These are phyloP conservation scores for Nesogale talazaci DNA, from an alignment of 2,113 vertebrate species.

Conservation along the genomic window DNA sequence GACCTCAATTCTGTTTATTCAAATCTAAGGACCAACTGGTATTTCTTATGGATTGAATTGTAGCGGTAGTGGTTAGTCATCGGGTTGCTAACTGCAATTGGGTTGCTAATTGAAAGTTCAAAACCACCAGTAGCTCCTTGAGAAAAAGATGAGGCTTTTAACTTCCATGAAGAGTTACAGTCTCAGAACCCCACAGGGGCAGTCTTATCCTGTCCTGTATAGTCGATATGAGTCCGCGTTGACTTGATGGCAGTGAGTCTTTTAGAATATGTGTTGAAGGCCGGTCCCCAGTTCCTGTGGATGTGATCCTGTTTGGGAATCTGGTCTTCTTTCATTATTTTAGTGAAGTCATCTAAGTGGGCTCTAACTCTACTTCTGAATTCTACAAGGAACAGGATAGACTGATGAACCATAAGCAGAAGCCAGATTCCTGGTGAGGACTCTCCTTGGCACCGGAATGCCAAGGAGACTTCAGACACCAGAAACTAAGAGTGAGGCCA, in stretches of 20 bases:
- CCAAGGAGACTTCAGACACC: background rate
- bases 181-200: too few species aligned
- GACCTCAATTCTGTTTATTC: background rate
- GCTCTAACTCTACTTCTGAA: background rate
- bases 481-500: background rate
- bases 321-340: background rate
- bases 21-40: conserved; percentile 43
- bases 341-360: background rate
- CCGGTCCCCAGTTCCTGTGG: background rate
- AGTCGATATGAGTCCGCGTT: too few species aligned
- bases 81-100: too few species aligned
- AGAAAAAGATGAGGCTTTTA: too few species aligned
- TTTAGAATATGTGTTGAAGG: background rate
- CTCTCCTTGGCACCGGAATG: background rate
- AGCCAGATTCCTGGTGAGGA: background rate
- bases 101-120: too few species aligned
- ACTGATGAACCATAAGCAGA: background rate
- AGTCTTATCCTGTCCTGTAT: too few species aligned
- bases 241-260: too few species aligned
- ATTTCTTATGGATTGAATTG: background rate
- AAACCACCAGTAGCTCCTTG: too few species aligned
- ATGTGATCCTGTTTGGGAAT: background rate
- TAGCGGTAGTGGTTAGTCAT: background rate
- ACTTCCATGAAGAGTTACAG: background rate
- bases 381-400: background rate